Conservation (phyloP, 2,113 vertebrate species). For the Gymnobelideus leadbeateri region DNA sequence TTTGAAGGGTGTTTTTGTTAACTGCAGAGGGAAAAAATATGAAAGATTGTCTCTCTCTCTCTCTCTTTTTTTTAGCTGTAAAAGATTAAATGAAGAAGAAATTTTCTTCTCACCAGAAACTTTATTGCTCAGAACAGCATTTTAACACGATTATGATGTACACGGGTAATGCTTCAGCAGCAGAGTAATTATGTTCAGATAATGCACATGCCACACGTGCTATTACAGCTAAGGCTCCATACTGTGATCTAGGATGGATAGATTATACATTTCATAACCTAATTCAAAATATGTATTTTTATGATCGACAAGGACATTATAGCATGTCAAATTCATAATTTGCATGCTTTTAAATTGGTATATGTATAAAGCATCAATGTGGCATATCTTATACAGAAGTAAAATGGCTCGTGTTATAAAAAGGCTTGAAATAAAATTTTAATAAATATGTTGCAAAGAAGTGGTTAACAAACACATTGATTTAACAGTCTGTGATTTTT, state of each 20-base stretch:
- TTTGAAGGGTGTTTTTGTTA: neutral
- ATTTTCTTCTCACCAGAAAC: neutral
- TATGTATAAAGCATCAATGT: conserved; percentile 9
- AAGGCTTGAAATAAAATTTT: conserved; percentile 41
- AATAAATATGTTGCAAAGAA: conserved; percentile 54
- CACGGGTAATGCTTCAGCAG: neutral
- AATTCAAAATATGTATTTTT: conserved; percentile 72
- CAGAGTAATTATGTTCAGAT: conserved; percentile 61
- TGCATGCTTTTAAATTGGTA: conserved; percentile 23
- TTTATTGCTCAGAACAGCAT: conserved; percentile 15
- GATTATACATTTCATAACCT: conserved; percentile 67
- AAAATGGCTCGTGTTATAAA: conserved; percentile 33
- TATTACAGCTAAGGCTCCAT: conserved; percentile 29
- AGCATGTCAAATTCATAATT: conserved; percentile 69
- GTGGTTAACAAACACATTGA: conserved; percentile 15
- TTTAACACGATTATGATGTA: neutral
- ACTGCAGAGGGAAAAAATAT: neutral
- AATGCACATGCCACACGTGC: neutral
- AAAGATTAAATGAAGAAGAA: conserved; percentile 52
- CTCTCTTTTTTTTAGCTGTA: neutral
- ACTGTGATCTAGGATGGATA: conserved; percentile 74
- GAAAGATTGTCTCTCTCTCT: conserved; percentile 8
- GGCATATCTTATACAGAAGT: conserved; percentile 64
- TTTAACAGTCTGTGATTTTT: conserved; percentile 21
- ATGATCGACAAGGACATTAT: conserved; percentile 79